Conservation (phyloP, 2,888 invertebrate species). For the Amphimallon solstitiale region DNA sequence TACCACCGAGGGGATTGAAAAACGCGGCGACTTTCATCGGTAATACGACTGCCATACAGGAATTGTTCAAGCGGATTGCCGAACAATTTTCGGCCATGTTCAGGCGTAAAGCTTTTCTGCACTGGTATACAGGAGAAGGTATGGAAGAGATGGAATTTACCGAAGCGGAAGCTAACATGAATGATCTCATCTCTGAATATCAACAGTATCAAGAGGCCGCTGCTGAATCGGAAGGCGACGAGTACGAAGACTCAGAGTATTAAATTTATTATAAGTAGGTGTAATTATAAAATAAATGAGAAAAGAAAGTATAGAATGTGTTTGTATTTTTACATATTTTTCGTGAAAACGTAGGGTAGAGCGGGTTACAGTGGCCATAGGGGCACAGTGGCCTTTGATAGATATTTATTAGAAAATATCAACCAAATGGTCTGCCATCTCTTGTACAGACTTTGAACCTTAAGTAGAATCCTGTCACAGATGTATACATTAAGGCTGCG, state of each 20-base stretch:
- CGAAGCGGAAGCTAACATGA: conserved; percentile 81
- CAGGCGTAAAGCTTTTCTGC: conserved; percentile 78
- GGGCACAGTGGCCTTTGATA: no score
- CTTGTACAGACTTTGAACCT: no score
- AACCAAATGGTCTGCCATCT: no score
- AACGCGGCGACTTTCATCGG: conserved; percentile 65
- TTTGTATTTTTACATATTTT: no score
- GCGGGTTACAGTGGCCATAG: no score
- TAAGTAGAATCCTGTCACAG: no score
- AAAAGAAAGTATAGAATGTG: no score
- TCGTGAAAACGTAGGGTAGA: no score
- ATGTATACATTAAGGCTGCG: no score
- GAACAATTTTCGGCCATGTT: conserved; percentile 72
- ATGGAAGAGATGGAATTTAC: conserved; percentile 80
- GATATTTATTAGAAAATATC: no score
- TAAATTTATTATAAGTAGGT: background rate
- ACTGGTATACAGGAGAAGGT: conserved; percentile 80
- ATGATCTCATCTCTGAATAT: conserved; percentile 77
- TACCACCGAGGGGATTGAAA: conserved; percentile 70
- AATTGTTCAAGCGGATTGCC: conserved; percentile 74
- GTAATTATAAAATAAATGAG: background rate
- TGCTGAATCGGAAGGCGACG: conserved; percentile 69
- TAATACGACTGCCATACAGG: conserved; percentile 75
- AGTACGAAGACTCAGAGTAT: conserved; percentile 19
- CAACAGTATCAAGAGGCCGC: conserved; percentile 78